Percentiles rank a stretch among this genome's conserved stretches.
Conservation (phyloP, 1,140 invertebrate genomes). For the Dendroctonus valens region DNA sequence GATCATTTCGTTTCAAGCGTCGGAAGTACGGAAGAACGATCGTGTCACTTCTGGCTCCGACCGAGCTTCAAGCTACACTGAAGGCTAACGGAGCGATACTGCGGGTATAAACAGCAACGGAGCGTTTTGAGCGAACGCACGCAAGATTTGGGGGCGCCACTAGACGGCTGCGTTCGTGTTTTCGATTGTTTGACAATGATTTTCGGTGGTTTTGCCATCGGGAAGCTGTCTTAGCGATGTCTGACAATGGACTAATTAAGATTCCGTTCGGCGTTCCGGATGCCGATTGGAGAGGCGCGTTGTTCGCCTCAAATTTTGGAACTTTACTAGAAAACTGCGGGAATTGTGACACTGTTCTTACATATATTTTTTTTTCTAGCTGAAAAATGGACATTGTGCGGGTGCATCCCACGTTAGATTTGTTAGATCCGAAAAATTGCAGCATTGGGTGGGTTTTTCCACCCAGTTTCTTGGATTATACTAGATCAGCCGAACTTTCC, state of each 20-base stretch:
- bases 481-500: too few relatives aligned
- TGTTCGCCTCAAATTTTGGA: too few relatives aligned
- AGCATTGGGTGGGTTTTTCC: too few relatives aligned
- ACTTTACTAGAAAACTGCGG: too few relatives aligned
- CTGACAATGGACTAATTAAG: conserved; percentile 15
- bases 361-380: too few relatives aligned
- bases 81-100: conserved; percentile 34
- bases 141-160: conserved; percentile 39
- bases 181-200: conserved; percentile 18
- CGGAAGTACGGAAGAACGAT: conserved; percentile 10
- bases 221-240: too few relatives aligned
- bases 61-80: conserved; percentile 40
- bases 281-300: too few relatives aligned
- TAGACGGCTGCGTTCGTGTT: conserved; percentile 19
- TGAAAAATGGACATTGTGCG: too few relatives aligned
- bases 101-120: conserved; percentile 41
- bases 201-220: conserved; percentile 1
- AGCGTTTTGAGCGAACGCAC: conserved; percentile 36
- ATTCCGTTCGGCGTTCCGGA: background rate
- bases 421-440: too few relatives aligned
- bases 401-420: too few relatives aligned
- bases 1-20: conserved; percentile 11
- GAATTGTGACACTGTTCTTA: too few relatives aligned
- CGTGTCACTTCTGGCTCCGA: conserved; percentile 29
- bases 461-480: too few relatives aligned